phyloP scores from a whole-genome alignment of 1,140 invertebrate genomes.

The Neodiprion virginianus region DNA sequence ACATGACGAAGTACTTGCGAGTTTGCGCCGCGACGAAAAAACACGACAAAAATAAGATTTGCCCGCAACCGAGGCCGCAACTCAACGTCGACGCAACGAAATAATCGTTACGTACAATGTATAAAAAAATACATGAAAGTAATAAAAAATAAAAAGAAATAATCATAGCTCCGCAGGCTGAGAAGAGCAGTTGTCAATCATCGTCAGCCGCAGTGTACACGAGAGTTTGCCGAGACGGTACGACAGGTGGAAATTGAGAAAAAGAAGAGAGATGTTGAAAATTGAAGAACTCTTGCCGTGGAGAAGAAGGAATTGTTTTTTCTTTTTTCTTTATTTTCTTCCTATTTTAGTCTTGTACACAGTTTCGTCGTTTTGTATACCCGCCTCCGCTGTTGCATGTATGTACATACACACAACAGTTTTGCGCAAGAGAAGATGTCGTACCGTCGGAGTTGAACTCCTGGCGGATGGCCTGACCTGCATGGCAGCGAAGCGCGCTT shows the following conservation, averaged over 20 bases:
- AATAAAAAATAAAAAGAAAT: neutral
- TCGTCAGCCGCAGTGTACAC: too few species aligned
- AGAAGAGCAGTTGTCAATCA: neutral
- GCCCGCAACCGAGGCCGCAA: neutral
- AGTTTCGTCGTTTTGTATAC: constrained; percentile 35
- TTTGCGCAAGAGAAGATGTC: constrained; percentile 23
- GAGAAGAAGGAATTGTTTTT: too few species aligned
- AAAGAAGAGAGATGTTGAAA: constrained; percentile 25
- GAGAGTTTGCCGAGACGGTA: too few species aligned
- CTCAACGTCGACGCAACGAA: constrained; percentile 34
- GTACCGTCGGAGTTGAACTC: too few species aligned
- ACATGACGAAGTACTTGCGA: too few species aligned
- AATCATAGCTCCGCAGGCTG: constrained; percentile 23
- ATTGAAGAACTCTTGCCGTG: constrained; percentile 27
- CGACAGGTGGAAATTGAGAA: too few species aligned
- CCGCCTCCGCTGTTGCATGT: constrained; percentile 32
- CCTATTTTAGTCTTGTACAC: too few species aligned
- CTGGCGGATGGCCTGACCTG: too few species aligned
- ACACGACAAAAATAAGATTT: too few species aligned
- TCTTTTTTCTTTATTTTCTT: too few species aligned
- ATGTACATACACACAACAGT: constrained; percentile 23
- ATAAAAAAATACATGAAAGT: constrained; percentile 16
- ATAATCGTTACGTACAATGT: constrained; percentile 42
- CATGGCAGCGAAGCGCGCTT: constrained; percentile 12
- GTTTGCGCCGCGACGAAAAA: too few species aligned